Evolutionary conservation across 2,888 invertebrate genomes (phyloP).

Genomic region (Emmelina monodactyla): DNA sequence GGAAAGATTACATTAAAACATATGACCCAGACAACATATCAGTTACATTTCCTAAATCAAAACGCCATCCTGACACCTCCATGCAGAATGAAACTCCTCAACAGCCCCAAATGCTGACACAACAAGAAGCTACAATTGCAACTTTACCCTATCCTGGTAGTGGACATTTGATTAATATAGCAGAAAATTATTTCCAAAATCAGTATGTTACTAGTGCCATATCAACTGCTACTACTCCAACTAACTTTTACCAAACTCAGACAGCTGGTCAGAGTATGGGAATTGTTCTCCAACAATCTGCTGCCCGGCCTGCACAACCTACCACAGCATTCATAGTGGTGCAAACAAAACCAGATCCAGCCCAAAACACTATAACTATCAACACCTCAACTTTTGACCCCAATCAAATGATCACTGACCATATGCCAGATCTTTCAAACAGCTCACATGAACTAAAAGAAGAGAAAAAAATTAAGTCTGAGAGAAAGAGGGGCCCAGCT

Average conservation of each 20-base stretch:
- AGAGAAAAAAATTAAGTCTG: slow-evolving; percentile 43
- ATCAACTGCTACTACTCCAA: slow-evolving; percentile 31
- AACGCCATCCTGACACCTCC: slow-evolving; percentile 37
- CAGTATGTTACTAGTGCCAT: slow-evolving; percentile 50
- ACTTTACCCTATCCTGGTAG: slow-evolving; percentile 50
- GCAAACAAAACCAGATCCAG: slow-evolving; percentile 48
- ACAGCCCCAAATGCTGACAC: slow-evolving; percentile 20
- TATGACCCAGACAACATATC: slow-evolving; percentile 61
- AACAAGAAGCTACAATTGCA: slow-evolving; percentile 37
- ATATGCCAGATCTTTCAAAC: slow-evolving; percentile 24
- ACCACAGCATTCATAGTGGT: slow-evolving; percentile 46
- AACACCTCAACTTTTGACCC: slow-evolving; percentile 28
- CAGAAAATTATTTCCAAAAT: slow-evolving; percentile 59
- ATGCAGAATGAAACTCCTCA: slow-evolving; percentile 25
- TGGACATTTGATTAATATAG: slow-evolving; percentile 55
- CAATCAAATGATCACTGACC: slow-evolving; percentile 12
- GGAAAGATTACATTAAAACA: slow-evolving; percentile 64
- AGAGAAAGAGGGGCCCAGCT: slow-evolving; percentile 48
- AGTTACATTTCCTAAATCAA: slow-evolving; percentile 56
- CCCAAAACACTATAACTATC: slow-evolving; percentile 35
- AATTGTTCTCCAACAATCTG: slow-evolving; percentile 26
- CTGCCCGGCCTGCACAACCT: slow-evolving; percentile 22
- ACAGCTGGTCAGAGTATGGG: slow-evolving; percentile 52
- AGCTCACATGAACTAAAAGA: slow-evolving; percentile 24
- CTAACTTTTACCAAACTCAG: slow-evolving; percentile 54